These are phyloP conservation scores for Cantharis nigra DNA, from an alignment of 2,888 invertebrate species.

Conservation along the genomic window DNA sequence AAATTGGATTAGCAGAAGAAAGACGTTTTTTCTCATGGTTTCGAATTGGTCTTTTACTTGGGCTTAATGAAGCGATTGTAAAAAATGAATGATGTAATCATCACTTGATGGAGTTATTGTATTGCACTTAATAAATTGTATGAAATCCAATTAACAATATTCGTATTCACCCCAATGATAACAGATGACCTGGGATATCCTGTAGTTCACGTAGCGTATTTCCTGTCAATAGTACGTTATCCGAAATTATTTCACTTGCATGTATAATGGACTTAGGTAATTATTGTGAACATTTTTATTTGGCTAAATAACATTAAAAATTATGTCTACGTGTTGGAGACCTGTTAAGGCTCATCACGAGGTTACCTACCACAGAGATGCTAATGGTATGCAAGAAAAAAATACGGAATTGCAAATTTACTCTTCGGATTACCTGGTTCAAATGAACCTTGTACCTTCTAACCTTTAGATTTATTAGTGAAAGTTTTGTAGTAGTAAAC, in stretches of 20 bases:
- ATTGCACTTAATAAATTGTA: background rate
- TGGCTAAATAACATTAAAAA: background rate
- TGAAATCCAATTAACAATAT: background rate
- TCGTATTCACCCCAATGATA: constrained; percentile 6
- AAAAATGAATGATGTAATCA: background rate
- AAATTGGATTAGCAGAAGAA: background rate
- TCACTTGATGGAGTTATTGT: background rate
- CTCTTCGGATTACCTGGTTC: background rate
- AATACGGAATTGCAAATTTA: background rate
- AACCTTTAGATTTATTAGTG: background rate
- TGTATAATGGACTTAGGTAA: background rate
- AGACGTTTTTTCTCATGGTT: background rate
- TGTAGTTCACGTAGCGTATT: constrained; percentile 30
- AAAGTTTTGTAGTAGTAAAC: background rate
- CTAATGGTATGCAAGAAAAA: background rate
- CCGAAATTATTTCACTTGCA: constrained; percentile 18
- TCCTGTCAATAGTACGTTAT: constrained; percentile 24
- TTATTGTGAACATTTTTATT: background rate
- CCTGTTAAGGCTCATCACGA: background rate
- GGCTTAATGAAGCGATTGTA: background rate
- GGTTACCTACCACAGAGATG: background rate
- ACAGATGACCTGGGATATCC: constrained; percentile 24
- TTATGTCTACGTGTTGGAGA: background rate
- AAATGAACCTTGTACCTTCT: background rate
- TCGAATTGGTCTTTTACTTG: background rate